A percentile compares a stretch with the other conserved stretches of the same genome.
These are phyloP conservation scores for Rotaria socialis DNA, from an alignment of 2,888 invertebrate genomes.

Conservation along the genomic window DNA sequence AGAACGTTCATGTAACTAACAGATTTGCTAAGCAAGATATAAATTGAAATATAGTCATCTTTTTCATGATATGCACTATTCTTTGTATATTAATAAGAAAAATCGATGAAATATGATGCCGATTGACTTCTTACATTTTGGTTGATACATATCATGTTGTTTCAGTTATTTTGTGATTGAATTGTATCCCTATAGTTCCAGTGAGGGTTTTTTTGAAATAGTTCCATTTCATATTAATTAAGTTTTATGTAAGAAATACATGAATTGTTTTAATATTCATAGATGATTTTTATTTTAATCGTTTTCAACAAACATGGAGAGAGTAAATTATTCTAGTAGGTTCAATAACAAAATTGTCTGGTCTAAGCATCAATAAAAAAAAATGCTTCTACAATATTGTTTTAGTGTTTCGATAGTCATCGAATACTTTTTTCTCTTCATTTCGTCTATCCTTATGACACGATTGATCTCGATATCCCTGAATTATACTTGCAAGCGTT, in stretches of 20 bases:
- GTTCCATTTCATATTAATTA: no score
- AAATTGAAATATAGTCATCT: neutral
- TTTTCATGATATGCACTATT: neutral
- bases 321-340: no score
- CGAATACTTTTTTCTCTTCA: neutral
- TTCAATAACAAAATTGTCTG: no score
- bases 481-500: conserved; percentile 2
- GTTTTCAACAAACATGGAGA: no score
- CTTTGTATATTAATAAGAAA: neutral
- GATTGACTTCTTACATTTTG: neutral
- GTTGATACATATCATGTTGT: neutral
- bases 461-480: conserved; percentile 3
- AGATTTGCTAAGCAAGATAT: neutral
- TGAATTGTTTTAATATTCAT: no score
- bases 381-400: neutral
- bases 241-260: no score
- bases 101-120: neutral
- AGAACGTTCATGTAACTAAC: neutral
- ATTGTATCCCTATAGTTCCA: no score
- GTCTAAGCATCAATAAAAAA: no score
- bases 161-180: no score
- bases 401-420: neutral
- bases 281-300: no score
- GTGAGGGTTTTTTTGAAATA: no score
- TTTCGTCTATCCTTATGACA: no score